These are phyloP conservation scores for Cryptophagus acutangulus DNA, from an alignment of 2,888 invertebrate genomes.

Conservation along the genomic window DNA sequence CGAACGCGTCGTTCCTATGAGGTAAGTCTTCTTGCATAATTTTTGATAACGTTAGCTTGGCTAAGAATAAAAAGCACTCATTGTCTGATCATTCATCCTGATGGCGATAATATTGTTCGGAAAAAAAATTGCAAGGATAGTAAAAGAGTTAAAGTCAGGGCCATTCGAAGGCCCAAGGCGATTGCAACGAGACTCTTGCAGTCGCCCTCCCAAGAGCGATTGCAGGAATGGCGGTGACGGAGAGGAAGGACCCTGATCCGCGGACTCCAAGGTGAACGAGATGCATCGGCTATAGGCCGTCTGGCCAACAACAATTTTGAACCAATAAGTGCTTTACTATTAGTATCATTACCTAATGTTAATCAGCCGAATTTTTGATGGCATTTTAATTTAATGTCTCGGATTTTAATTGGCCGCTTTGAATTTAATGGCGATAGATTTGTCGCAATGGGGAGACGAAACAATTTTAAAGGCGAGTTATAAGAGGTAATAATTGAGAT, in stretches of 20 bases:
- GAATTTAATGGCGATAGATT: slow-evolving; percentile 7
- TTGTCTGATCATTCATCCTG: too few relatives aligned
- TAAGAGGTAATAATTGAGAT: slow-evolving; percentile 28
- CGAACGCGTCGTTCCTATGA: too few relatives aligned
- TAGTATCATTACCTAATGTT: slow-evolving; percentile 32
- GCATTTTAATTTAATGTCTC: slow-evolving; percentile 3
- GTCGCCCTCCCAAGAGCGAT: background rate
- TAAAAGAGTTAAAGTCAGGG: slow-evolving; percentile 19
- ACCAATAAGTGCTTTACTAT: slow-evolving; percentile 24
- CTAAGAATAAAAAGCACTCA: too few relatives aligned
- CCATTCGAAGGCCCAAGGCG: slow-evolving; percentile 23
- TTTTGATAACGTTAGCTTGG: too few relatives aligned
- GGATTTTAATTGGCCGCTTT: slow-evolving; percentile 5
- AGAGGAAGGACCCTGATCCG: slow-evolving; percentile 22
- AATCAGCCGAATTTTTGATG: too few relatives aligned
- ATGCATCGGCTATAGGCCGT: slow-evolving; percentile 30
- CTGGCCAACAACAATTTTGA: slow-evolving; percentile 27
- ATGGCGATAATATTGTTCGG: too few relatives aligned
- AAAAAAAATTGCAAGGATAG: too few relatives aligned
- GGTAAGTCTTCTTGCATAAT: too few relatives aligned
- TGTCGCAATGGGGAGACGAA: too few relatives aligned
- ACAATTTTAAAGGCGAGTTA: too few relatives aligned
- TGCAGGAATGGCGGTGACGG: slow-evolving; percentile 15
- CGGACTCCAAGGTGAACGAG: slow-evolving; percentile 31
- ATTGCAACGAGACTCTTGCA: slow-evolving; percentile 15